Percentiles rank a stretch among this genome's conserved stretches.
phyloP scores from a whole-genome alignment of 2,888 invertebrate species.

The Meteorus cinctellus region DNA sequence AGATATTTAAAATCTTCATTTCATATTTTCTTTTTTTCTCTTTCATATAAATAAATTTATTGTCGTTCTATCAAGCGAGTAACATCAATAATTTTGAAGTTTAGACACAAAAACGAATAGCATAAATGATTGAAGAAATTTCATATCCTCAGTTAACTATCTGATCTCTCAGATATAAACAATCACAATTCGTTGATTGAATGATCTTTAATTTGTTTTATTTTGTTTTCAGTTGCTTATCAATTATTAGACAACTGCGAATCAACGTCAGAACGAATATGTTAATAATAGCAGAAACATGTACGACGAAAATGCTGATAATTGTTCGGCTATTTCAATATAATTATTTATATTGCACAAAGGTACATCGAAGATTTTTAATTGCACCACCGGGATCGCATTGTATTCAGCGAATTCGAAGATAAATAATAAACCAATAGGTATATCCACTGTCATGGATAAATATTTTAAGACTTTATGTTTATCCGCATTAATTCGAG shows the following conservation, averaged over 20 bases:
- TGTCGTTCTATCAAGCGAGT: constrained; percentile 26
- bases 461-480: not conserved
- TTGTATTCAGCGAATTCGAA: not conserved
- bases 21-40: not conserved
- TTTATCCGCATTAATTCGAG: not conserved
- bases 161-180: constrained; percentile 1
- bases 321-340: not conserved
- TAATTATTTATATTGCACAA: constrained; percentile 15
- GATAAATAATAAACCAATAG: not conserved
- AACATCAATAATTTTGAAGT: constrained; percentile 27
- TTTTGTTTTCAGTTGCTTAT: not conserved
- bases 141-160: not conserved
- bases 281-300: not conserved
- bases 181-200: not conserved
- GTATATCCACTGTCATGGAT: not conserved
- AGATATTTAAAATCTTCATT: not conserved
- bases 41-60: constrained; percentile 40
- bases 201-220: not conserved
- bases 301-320: not conserved
- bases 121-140: not conserved
- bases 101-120: constrained; percentile 7
- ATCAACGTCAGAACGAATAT: not conserved
- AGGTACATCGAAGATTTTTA: not conserved
- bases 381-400: not conserved
- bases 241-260: not conserved